phyloP scores from a whole-genome alignment of 2,888 invertebrate genomes.

The Steinernema scapterisci region DNA sequence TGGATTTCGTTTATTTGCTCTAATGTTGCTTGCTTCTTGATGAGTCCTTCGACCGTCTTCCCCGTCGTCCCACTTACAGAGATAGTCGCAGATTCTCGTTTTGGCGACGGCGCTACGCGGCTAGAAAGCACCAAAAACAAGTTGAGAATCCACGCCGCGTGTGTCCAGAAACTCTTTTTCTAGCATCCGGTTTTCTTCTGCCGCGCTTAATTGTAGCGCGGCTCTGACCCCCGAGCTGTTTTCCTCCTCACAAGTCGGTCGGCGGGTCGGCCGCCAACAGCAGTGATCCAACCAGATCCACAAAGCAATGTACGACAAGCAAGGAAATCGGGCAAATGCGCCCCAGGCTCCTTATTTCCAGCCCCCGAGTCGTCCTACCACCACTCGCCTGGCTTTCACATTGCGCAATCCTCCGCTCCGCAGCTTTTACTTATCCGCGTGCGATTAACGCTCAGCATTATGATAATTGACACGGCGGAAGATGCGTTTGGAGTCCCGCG shows the following conservation, averaged over 20 bases:
- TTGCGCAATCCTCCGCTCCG: slow-evolving; percentile 17
- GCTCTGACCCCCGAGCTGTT: slow-evolving; percentile 32
- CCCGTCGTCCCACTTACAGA: neutral
- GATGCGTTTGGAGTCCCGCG: neutral
- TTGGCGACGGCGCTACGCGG: slow-evolving; percentile 5
- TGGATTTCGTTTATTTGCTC: slow-evolving; percentile 24
- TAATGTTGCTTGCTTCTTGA: slow-evolving; percentile 27
- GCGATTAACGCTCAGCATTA: slow-evolving; percentile 28
- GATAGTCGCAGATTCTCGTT: slow-evolving; percentile 13
- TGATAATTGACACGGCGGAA: slow-evolving; percentile 20
- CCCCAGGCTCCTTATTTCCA: slow-evolving; percentile 15
- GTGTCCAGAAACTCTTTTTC: slow-evolving; percentile 11
- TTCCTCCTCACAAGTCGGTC: neutral
- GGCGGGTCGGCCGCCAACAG: neutral
- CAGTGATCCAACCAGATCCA: slow-evolving; percentile 23
- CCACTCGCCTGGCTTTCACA: slow-evolving; percentile 18
- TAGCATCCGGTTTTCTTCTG: slow-evolving; percentile 22
- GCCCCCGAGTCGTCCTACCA: slow-evolving; percentile 9
- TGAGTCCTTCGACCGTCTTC: neutral
- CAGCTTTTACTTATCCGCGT: slow-evolving; percentile 29
- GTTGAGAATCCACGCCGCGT: slow-evolving; percentile 23
- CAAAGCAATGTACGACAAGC: neutral
- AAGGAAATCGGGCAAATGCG: slow-evolving; percentile 15
- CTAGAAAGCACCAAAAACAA: slow-evolving; percentile 30
- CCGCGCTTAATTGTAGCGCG: slow-evolving; percentile 28